These are phyloP conservation scores for Serranus cabrilla DNA, from an alignment of 2,797 vertebrate genomes.

Conservation along the genomic window DNA sequence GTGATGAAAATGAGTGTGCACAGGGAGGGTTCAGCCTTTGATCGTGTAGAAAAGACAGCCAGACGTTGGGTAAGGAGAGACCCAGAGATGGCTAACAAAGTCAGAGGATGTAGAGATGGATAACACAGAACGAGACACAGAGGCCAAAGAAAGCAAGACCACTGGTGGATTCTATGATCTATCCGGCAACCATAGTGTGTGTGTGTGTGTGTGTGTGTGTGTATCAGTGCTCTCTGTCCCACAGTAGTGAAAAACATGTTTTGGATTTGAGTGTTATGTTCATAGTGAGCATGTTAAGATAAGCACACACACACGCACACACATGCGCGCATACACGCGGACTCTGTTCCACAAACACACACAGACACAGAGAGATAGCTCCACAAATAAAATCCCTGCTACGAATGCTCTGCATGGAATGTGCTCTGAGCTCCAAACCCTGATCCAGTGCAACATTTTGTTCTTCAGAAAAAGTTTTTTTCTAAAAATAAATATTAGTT, in stretches of 20 bases:
- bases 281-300: constrained; percentile 45
- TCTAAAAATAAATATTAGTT: neutral
- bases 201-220: constrained; percentile 25
- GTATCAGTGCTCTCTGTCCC: constrained; percentile 11
- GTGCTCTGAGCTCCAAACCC: constrained; percentile 39
- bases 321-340: constrained; percentile 13
- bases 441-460: constrained; percentile 13
- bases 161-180: constrained; percentile 60
- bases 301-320: constrained; percentile 16
- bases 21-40: constrained; percentile 66
- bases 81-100: constrained; percentile 56
- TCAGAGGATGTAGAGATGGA: constrained; percentile 63
- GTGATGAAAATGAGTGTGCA: constrained; percentile 45
- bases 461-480: neutral
- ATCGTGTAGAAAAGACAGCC: constrained; percentile 46
- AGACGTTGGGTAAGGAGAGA: constrained; percentile 40
- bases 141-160: constrained; percentile 76
- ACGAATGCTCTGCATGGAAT: constrained; percentile 13
- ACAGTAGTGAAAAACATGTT: constrained; percentile 78
- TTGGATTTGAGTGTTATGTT: constrained; percentile 59
- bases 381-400: constrained; percentile 27
- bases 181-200: constrained; percentile 29
- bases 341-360: neutral
- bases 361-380: constrained; percentile 14
- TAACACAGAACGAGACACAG: constrained; percentile 61